These are phyloP conservation scores for Candoia aspera DNA, from an alignment of 2,113 vertebrate genomes.

Conservation along the genomic window DNA sequence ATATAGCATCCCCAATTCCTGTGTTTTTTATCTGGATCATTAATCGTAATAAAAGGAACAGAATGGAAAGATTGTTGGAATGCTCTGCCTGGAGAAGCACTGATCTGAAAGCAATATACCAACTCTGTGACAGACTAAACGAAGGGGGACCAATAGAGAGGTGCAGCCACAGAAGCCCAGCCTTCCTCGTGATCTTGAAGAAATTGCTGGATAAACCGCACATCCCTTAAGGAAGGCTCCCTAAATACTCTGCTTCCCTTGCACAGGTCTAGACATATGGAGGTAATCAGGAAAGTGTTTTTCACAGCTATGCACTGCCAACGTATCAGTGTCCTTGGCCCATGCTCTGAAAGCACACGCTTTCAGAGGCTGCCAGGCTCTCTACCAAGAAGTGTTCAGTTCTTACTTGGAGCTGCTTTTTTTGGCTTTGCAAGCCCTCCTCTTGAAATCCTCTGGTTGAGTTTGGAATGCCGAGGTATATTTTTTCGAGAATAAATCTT, in stretches of 20 bases:
- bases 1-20: neutral
- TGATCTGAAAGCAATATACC: neutral
- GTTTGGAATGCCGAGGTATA: conserved; percentile 58
- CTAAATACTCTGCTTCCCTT: conserved; percentile 51
- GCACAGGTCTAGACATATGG: conserved; percentile 55
- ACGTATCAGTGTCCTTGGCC: conserved; percentile 60
- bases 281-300: conserved; percentile 52
- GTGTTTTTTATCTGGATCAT: neutral
- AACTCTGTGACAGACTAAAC: neutral
- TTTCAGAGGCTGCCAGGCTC: conserved; percentile 71
- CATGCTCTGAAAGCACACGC: conserved; percentile 32
- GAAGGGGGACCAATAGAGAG: neutral
- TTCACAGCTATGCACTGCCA: conserved; percentile 58
- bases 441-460: conserved; percentile 64
- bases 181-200: neutral
- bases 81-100: neutral
- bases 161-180: conserved; percentile 14
- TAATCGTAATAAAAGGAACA: neutral
- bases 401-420: conserved; percentile 83
- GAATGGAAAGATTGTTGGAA: neutral
- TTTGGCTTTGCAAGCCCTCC: conserved; percentile 69
- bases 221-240: conserved; percentile 25
- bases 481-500: conserved; percentile 74
- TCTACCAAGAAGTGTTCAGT: conserved; percentile 62
- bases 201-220: neutral